These are phyloP conservation scores for Halcyon malimbica DNA, from an alignment of 2,113 vertebrate species.

Conservation along the genomic window DNA sequence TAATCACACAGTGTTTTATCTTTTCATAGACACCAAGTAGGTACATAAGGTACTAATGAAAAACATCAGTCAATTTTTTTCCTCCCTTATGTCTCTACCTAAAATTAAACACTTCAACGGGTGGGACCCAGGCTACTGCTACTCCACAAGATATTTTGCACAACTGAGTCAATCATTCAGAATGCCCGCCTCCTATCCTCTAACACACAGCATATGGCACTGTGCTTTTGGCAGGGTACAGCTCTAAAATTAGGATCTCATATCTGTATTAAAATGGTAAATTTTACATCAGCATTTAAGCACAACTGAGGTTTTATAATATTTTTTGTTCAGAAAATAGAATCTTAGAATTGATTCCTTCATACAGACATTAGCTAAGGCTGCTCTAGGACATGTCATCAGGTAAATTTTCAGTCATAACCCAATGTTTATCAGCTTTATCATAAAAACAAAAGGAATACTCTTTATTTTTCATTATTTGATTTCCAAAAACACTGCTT, in stretches of 20 bases:
- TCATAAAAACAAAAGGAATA: neutral
- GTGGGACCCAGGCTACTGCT: neutral
- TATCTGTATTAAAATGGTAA: conserved; percentile 50
- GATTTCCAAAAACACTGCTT: neutral
- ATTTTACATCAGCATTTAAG: conserved; percentile 7
- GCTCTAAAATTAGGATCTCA: conserved; percentile 71
- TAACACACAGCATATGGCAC: conserved; percentile 70
- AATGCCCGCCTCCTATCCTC: conserved; percentile 36
- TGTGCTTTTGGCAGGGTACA: conserved; percentile 54
- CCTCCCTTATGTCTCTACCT: neutral
- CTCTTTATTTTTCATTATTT: neutral
- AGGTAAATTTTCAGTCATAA: neutral
- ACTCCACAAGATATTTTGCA: neutral
- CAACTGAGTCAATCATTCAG: conserved; percentile 42
- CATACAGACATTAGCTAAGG: neutral
- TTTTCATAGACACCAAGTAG: neutral
- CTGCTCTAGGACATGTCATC: neutral
- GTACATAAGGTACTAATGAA: neutral
- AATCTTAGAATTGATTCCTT: neutral
- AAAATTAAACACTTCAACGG: neutral
- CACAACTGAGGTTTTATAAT: neutral
- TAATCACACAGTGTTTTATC: neutral
- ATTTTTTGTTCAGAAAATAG: conserved; percentile 39
- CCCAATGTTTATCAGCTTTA: neutral
- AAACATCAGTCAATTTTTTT: neutral